Conservation (phyloP, 2,888 invertebrate species). For the Oligia latruncula region DNA sequence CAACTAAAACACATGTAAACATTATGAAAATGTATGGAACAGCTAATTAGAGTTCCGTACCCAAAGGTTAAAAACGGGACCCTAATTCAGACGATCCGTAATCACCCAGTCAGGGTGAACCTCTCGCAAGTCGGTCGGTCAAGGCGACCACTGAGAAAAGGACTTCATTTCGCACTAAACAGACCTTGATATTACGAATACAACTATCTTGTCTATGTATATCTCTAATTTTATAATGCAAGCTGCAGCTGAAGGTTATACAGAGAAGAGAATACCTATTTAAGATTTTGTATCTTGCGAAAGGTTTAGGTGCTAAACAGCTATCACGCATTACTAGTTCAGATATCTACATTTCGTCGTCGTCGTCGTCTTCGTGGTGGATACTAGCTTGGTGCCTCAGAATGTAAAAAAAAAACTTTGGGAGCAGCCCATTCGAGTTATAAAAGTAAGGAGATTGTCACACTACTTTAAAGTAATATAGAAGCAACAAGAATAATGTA, state of each 20-base stretch:
- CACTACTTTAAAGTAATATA: not conserved
- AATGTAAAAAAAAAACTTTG: not conserved
- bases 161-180: conserved; percentile 10
- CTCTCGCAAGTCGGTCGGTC: conserved; percentile 17
- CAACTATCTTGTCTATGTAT: not conserved
- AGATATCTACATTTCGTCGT: too few relatives aligned
- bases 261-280: not conserved
- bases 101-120: conserved; percentile 8
- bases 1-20: too few relatives aligned
- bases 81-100: not conserved
- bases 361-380: not conserved
- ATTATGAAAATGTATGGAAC: not conserved
- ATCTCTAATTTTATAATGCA: not conserved
- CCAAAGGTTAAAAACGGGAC: too few relatives aligned
- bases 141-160: conserved; percentile 22
- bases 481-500: too few relatives aligned
- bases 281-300: not conserved
- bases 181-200: conserved; percentile 23
- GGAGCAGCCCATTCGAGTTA: not conserved
- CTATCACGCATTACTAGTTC: not conserved
- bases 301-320: not conserved
- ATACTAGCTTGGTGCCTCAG: not conserved
- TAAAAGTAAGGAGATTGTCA: too few relatives aligned
- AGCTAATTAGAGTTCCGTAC: too few relatives aligned
- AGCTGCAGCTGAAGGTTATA: not conserved